Evolutionary conservation across 1,140 invertebrate genomes (phyloP).

Genomic region (Drosophila suzukii): DNA sequence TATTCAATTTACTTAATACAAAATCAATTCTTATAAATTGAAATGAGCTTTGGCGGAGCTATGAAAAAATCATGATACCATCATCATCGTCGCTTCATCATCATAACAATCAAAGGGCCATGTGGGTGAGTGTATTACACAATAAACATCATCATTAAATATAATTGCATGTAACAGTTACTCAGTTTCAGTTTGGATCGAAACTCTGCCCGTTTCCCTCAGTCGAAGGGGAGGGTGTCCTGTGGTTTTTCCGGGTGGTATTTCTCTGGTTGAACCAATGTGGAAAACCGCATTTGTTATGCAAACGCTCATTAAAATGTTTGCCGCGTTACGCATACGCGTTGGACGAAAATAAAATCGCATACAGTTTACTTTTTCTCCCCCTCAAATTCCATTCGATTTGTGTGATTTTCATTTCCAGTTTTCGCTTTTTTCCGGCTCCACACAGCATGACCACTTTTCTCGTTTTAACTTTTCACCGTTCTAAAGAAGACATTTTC

Average conservation of each 20-base stretch:
- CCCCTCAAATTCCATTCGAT: slow-evolving; percentile 12
- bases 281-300: slow-evolving; percentile 75
- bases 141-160: slow-evolving; percentile 82
- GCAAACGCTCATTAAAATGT: slow-evolving; percentile 79
- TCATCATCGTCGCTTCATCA: slow-evolving; percentile 30
- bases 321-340: slow-evolving; percentile 72
- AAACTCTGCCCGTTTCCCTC: slow-evolving; percentile 30
- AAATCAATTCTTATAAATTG: slow-evolving; percentile 72
- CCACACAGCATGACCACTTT: slow-evolving; percentile 25
- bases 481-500: slow-evolving; percentile 23
- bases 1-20: slow-evolving; percentile 79
- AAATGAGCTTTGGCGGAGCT: slow-evolving; percentile 37
- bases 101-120: slow-evolving; percentile 25
- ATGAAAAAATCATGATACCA: slow-evolving; percentile 61
- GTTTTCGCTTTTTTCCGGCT: slow-evolving; percentile 4
- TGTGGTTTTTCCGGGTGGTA: slow-evolving; percentile 25
- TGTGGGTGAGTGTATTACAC: slow-evolving; percentile 40
- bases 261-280: slow-evolving; percentile 28
- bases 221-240: slow-evolving; percentile 12
- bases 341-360: slow-evolving; percentile 57
- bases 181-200: slow-evolving; percentile 53
- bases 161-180: slow-evolving; percentile 80
- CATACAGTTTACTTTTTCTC: background rate
- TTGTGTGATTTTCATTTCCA: slow-evolving; percentile 17
- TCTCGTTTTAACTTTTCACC: slow-evolving; percentile 9